Evolutionary conservation across 1,140 invertebrate genomes (phyloP), one percentile per base, ranked within the genome.

Genomic region (Cotesia typhae): DNA sequence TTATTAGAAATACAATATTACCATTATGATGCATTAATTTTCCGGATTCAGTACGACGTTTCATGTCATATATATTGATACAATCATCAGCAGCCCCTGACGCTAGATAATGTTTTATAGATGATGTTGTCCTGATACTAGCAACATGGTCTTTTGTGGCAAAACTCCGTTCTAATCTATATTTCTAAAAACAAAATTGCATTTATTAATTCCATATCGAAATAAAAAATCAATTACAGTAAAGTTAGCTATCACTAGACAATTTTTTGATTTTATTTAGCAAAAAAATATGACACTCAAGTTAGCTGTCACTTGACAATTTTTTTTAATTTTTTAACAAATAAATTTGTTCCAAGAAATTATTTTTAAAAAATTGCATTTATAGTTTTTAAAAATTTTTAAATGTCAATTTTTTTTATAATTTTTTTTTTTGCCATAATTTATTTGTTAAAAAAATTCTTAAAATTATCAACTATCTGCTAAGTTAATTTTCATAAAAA

Each of bases 51-150:
- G 89, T 91, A 35, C 94, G 87, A 1, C 88, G 89, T 65, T 90
- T 90, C 86, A 98, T 90, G 83, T 98, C 93, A 78, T 96, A 96
- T 1, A 98, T 84, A 61, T 93, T 91, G 75, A 98, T 92, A 60
- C 92, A 91, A 87, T 98, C 96, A 88, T 98, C 96, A n/a, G 92
- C 91, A 57, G 94, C 93, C 7, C 95, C 95, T 20, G 95, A 96
- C 10, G 94, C 95, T 59, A 98, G 84, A 84, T 92, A 93, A 78
- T 92, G 90, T 28, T 90, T 91, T n/a, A 88, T 90, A 20, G 90
- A 87, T 1, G 92, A 89, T 3, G 97, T 79, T 77, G 90, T 90
- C 77, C 94, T 89, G 2, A 99, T 88, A 77, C 95, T 94, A 4
- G 92, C 92, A 74, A 89, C 88, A 83, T 98, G 96, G 20, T 92